Percentiles rank a stretch among this genome's conserved stretches.
Evolutionary conservation across 2,888 invertebrate species (phyloP).

Genomic region (Scaptomyza parva): DNA sequence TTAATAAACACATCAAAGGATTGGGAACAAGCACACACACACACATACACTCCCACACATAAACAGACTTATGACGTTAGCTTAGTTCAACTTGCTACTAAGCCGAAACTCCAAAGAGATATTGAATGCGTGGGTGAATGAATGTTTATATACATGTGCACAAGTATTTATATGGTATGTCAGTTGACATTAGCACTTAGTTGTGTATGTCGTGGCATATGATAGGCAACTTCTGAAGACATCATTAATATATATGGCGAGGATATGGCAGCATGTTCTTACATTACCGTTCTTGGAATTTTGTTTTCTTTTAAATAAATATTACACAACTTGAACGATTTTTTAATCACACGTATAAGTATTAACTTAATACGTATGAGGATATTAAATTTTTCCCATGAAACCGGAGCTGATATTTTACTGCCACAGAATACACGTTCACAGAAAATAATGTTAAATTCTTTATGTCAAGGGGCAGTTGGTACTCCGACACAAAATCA

Average conservation of each 20-base stretch:
- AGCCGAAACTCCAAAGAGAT: conserved; percentile 11
- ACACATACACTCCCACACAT: no score
- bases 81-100: conserved; percentile 13
- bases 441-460: conserved; percentile 1
- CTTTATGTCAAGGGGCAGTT: conserved; percentile 22
- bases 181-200: conserved; percentile 30
- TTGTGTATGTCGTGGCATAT: conserved; percentile 20
- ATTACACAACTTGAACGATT: neutral
- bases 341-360: no score
- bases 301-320: neutral
- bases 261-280: neutral
- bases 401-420: neutral
- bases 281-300: neutral
- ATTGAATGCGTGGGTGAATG: conserved; percentile 2
- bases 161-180: neutral
- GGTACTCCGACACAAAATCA: conserved; percentile 57
- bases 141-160: conserved; percentile 3
- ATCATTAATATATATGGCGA: neutral
- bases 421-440: neutral
- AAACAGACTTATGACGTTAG: conserved; percentile 19
- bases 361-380: neutral
- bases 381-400: neutral
- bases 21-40: conserved; percentile 32
- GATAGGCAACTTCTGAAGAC: conserved; percentile 14
- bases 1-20: conserved; percentile 43